Evolutionary conservation across 2,888 invertebrate genomes (phyloP).

Genomic region (Amphipoea oculea): DNA sequence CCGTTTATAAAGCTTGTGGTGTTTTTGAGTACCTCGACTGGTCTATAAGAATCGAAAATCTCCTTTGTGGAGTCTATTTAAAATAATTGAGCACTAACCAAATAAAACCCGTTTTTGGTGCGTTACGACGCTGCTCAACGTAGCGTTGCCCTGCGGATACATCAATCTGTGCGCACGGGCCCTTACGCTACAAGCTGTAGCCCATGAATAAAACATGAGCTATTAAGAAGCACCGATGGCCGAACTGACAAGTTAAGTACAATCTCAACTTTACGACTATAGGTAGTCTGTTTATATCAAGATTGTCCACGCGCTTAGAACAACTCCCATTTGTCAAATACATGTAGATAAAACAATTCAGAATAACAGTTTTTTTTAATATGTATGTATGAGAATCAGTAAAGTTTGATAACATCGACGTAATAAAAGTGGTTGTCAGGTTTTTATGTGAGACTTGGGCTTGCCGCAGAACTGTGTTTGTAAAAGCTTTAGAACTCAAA

Average conservation of each 20-base stretch:
- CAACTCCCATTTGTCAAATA: constrained; percentile 26
- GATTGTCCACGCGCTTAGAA: constrained; percentile 17
- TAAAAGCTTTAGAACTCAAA: constrained; percentile 5
- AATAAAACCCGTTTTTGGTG: background rate
- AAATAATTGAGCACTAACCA: background rate
- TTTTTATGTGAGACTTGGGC: constrained; percentile 18
- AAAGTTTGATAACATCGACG: constrained; percentile 33
- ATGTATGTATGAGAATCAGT: constrained; percentile 2
- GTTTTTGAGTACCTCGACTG: background rate
- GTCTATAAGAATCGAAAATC: background rate
- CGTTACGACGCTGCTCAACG: background rate
- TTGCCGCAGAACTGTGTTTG: background rate
- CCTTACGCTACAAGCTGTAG: constrained; percentile 1
- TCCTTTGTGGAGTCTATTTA: background rate
- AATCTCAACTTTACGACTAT: constrained; percentile 37
- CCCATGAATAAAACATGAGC: constrained; percentile 54
- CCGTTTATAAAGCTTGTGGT: background rate
- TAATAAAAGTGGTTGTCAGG: constrained; percentile 28
- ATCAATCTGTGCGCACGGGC: background rate
- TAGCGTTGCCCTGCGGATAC: background rate
- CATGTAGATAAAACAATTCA: constrained; percentile 1
- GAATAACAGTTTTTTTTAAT: constrained; percentile 13
- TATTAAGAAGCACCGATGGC: constrained; percentile 37
- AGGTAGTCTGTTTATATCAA: constrained; percentile 41
- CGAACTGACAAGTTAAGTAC: constrained; percentile 50